Evolutionary conservation across 2,797 vertebrate genomes (phyloP).

Genomic region (Aphelocoma californica): DNA sequence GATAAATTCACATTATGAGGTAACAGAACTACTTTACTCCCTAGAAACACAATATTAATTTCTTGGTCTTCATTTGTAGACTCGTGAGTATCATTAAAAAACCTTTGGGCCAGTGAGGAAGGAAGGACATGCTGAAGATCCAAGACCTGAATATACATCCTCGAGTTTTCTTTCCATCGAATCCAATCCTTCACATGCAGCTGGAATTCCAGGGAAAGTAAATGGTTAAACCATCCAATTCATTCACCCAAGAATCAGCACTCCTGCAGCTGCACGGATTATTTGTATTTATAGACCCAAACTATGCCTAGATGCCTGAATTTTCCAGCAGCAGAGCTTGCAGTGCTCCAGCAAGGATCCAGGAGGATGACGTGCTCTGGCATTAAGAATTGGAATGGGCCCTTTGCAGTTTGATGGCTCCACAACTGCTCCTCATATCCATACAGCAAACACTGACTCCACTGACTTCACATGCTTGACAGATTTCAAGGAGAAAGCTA

Average conservation of each 20-base stretch:
- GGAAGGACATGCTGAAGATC: not conserved
- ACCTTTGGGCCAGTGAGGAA: not conserved
- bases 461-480: not conserved
- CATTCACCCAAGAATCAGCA: accelerated
- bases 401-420: not conserved
- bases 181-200: not conserved
- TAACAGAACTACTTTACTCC: not conserved
- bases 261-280: not conserved
- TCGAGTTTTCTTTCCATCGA: not conserved
- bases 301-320: not conserved
- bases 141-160: not conserved
- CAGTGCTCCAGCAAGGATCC: not conserved
- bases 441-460: not conserved
- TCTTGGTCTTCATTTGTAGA: not conserved
- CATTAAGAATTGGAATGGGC: not conserved
- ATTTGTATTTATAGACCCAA: not conserved
- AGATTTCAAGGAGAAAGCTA: not conserved
- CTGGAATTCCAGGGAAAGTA: not conserved
- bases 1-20: not conserved
- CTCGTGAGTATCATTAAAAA: not conserved
- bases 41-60: not conserved
- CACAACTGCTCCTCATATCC: not conserved
- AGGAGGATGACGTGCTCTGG: not conserved
- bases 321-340: not conserved
- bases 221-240: not conserved